Percentiles rank a stretch among this genome's conserved stretches.
phyloP scores from a whole-genome alignment of 1,140 invertebrate species.

The Trichomalopsis sarcophagae region DNA sequence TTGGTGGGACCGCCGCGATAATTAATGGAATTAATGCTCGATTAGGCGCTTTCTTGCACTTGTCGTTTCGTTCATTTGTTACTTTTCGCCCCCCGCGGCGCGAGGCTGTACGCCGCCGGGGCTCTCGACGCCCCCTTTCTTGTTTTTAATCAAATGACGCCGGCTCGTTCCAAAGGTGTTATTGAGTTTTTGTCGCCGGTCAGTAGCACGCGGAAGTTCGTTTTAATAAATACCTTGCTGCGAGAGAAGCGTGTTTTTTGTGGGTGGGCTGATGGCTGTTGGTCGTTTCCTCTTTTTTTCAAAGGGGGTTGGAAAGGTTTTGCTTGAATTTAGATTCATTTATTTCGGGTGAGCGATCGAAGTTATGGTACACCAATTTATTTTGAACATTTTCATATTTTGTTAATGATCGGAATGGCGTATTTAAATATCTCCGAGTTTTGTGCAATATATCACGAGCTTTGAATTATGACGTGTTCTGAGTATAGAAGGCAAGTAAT shows the following conservation, averaged over 20 bases:
- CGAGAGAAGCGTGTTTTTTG: neutral
- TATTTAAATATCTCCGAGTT: neutral
- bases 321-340: too few species aligned
- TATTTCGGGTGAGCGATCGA: too few species aligned
- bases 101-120: neutral
- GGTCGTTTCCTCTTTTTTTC: neutral
- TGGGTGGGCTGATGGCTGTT: too few species aligned
- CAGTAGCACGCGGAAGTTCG: neutral
- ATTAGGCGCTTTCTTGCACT: constrained; percentile 43
- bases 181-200: constrained; percentile 6
- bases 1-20: neutral
- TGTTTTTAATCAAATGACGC: constrained; percentile 44
- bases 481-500: neutral
- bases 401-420: neutral
- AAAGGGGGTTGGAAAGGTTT: neutral
- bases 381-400: too few species aligned
- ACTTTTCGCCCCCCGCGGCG: constrained; percentile 15
- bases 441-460: neutral
- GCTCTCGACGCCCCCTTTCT: neutral
- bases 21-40: constrained; percentile 53
- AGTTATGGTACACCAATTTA: too few species aligned
- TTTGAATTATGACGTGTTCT: constrained; percentile 12
- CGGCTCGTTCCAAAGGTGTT: neutral
- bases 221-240: neutral
- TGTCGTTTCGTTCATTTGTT: constrained; percentile 32